Percentiles rank a stretch among this genome's conserved stretches.
These are phyloP conservation scores for Agrotis puta DNA, from an alignment of 2,888 invertebrate species.

Conservation along the genomic window DNA sequence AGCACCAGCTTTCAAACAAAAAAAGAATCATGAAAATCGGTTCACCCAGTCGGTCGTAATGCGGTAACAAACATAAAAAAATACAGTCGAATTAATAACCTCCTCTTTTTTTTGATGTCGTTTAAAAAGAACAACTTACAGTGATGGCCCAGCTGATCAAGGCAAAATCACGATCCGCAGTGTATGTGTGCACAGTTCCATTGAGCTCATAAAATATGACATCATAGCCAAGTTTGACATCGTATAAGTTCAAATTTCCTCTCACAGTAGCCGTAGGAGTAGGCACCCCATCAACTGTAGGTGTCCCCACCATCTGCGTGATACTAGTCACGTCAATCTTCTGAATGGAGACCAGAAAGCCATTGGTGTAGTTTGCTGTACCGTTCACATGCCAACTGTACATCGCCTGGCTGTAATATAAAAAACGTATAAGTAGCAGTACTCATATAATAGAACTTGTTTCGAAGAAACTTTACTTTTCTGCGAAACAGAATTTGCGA, in stretches of 20 bases:
- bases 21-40: too few relatives aligned
- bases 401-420: slow-evolving; percentile 70
- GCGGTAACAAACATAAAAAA: too few relatives aligned
- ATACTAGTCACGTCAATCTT: slow-evolving; percentile 70
- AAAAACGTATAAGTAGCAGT: not conserved
- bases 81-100: too few relatives aligned
- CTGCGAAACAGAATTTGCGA: too few relatives aligned
- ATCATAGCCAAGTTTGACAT: slow-evolving; percentile 76
- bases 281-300: slow-evolving; percentile 42
- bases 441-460: too few relatives aligned
- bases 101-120: too few relatives aligned
- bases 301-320: slow-evolving; percentile 19
- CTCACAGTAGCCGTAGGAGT: slow-evolving; percentile 58
- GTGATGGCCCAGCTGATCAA: not conserved
- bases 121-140: slow-evolving; percentile 35
- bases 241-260: slow-evolving; percentile 69
- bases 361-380: slow-evolving; percentile 76
- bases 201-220: slow-evolving; percentile 68
- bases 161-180: slow-evolving; percentile 70
- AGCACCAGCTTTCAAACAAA: too few relatives aligned
- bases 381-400: slow-evolving; percentile 76
- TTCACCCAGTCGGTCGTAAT: too few relatives aligned
- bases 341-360: slow-evolving; percentile 79
- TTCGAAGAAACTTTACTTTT: too few relatives aligned
- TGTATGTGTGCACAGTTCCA: slow-evolving; percentile 66